Percentiles rank a stretch among this genome's conserved stretches.
phyloP scores from a whole-genome alignment of 2,888 invertebrate genomes.

The Eupithecia subfuscata region DNA sequence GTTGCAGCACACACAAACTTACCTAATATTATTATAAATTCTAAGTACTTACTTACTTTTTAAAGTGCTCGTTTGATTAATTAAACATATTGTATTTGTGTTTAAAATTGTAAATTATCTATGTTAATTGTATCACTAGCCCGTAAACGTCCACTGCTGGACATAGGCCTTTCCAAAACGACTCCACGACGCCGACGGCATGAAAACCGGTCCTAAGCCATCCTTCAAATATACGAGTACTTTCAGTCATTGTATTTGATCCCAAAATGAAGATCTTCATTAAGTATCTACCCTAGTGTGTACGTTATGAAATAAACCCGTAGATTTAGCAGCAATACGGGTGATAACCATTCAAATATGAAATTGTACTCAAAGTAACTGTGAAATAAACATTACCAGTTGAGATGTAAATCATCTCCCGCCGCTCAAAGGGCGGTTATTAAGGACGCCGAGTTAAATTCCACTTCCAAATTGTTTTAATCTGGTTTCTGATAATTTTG shows the following conservation, averaged over 20 bases:
- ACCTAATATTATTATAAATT: too few relatives aligned
- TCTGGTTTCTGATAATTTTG: conserved; percentile 35
- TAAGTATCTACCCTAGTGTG: neutral
- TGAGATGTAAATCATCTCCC: conserved; percentile 43
- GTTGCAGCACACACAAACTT: too few relatives aligned
- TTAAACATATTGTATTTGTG: too few relatives aligned
- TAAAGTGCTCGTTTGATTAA: too few relatives aligned
- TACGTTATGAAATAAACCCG: neutral
- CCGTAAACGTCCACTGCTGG: neutral
- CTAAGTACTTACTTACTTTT: too few relatives aligned
- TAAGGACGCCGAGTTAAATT: conserved; percentile 43
- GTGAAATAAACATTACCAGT: conserved; percentile 35
- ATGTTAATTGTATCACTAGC: too few relatives aligned
- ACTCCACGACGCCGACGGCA: too few relatives aligned
- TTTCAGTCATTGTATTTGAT: neutral
- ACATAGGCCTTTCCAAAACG: neutral
- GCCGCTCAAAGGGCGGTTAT: conserved; percentile 38
- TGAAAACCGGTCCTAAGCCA: neutral
- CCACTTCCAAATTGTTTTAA: conserved; percentile 42
- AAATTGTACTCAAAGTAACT: conserved; percentile 7
- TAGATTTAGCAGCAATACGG: neutral
- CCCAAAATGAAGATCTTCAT: neutral
- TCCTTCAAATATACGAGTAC: neutral
- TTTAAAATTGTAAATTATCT: too few relatives aligned
- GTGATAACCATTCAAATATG: neutral